These are phyloP conservation scores for Lethrus apterus DNA, from an alignment of 1,140 invertebrate species.

Conservation along the genomic window DNA sequence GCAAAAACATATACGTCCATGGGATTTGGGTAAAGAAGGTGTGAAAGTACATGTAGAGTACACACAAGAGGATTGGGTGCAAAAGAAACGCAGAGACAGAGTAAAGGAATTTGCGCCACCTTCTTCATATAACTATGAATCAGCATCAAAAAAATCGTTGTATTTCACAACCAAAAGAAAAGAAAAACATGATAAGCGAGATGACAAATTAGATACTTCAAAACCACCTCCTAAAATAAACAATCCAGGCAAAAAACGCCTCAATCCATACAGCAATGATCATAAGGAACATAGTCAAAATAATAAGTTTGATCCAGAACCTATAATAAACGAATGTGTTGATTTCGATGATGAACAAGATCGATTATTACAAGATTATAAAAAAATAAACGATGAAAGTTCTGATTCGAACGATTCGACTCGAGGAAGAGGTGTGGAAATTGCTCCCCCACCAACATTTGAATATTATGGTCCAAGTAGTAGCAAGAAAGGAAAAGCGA, in stretches of 20 bases:
- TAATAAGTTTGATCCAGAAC: constrained; percentile 28
- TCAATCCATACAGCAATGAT: constrained; percentile 24
- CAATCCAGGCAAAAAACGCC: constrained; percentile 14
- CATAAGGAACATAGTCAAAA: constrained; percentile 1
- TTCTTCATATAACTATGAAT: constrained; percentile 26
- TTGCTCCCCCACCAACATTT: constrained; percentile 56
- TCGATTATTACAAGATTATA: constrained; percentile 16
- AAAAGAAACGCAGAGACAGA: constrained; percentile 61
- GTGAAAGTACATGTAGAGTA: constrained; percentile 52
- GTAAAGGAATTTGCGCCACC: constrained; percentile 61
- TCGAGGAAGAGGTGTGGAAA: constrained; percentile 43
- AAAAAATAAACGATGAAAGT: constrained; percentile 18
- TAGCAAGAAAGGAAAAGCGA: constrained; percentile 36
- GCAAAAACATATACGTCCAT: constrained; percentile 54
- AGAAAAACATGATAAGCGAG: background rate
- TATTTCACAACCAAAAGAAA: constrained; percentile 35
- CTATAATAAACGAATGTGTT: constrained; percentile 45
- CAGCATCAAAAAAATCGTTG: constrained; percentile 26
- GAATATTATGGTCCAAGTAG: constrained; percentile 52
- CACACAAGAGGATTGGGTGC: constrained; percentile 73
- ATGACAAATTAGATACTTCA: constrained; percentile 13
- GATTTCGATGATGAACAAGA: constrained; percentile 35
- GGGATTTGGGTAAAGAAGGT: constrained; percentile 59
- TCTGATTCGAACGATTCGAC: constrained; percentile 14
- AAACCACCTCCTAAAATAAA: constrained; percentile 14